phyloP scores from a whole-genome alignment of 2,888 invertebrate species.

The Torymus texanus region DNA sequence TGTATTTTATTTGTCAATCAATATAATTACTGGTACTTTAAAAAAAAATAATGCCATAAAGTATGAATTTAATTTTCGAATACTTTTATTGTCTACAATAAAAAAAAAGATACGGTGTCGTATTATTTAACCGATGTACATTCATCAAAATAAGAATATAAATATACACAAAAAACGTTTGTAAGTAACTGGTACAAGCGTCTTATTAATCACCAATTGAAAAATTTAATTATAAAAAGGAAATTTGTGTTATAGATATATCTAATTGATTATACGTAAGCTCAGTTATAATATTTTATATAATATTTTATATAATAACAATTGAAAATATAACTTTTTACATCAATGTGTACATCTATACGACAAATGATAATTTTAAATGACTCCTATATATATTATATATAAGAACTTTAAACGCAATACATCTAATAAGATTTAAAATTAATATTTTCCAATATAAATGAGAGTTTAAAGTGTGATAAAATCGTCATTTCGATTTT shows the following conservation, averaged over 20 bases:
- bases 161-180: conserved; percentile 15
- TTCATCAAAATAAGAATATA: conserved; percentile 52
- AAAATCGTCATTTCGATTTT: too few relatives aligned
- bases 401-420: too few relatives aligned
- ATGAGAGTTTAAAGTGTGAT: too few relatives aligned
- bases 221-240: conserved; percentile 21
- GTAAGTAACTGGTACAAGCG: conserved; percentile 26
- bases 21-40: too few relatives aligned
- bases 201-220: conserved; percentile 57
- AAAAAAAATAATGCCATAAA: not conserved
- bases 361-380: too few relatives aligned
- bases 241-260: conserved; percentile 25
- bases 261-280: not conserved
- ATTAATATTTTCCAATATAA: too few relatives aligned
- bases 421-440: too few relatives aligned
- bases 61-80: conserved; percentile 12
- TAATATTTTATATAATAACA: conserved; percentile 6
- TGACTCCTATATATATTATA: too few relatives aligned
- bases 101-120: conserved; percentile 22
- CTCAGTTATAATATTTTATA: conserved; percentile 8
- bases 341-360: conserved; percentile 12
- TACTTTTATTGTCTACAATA: conserved; percentile 45
- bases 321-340: conserved; percentile 1
- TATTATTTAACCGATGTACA: conserved; percentile 12
- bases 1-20: too few relatives aligned